Evolutionary conservation across 1,140 invertebrate species (phyloP).

Genomic region (Drosophila lowei): DNA sequence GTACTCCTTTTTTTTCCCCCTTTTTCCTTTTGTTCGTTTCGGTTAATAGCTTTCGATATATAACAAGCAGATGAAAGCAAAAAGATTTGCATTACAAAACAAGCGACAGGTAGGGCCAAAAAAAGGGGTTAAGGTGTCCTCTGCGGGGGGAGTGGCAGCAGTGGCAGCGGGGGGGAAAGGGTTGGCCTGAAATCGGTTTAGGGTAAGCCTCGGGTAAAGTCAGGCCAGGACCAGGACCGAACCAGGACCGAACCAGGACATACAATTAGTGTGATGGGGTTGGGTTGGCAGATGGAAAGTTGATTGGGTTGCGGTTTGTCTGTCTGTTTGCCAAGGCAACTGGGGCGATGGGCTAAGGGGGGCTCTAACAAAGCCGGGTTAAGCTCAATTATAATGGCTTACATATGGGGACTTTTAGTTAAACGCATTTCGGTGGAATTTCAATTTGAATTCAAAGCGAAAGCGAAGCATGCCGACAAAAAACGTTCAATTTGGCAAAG

Average conservation of each 20-base stretch:
- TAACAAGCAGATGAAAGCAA: constrained; percentile 80
- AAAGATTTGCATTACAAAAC: constrained; percentile 80
- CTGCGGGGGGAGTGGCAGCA: no score
- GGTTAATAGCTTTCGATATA: constrained; percentile 79
- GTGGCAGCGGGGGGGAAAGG: background rate
- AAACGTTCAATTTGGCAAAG: background rate
- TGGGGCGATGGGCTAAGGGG: background rate
- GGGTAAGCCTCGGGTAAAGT: constrained; percentile 24
- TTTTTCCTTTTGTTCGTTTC: constrained; percentile 33
- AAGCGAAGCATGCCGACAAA: background rate
- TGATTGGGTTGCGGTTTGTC: constrained; percentile 59
- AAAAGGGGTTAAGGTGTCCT: background rate
- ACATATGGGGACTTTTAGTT: constrained; percentile 31
- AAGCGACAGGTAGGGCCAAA: constrained; percentile 63
- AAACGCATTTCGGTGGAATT: constrained; percentile 40
- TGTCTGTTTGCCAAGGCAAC: constrained; percentile 46
- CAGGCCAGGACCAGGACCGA: constrained; percentile 12
- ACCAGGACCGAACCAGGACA: constrained; percentile 9
- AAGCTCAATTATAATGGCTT: constrained; percentile 47
- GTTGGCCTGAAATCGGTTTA: constrained; percentile 12
- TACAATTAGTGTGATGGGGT: constrained; percentile 60
- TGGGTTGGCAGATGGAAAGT: constrained; percentile 40
- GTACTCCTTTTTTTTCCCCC: background rate
- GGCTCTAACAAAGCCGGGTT: constrained; percentile 11
- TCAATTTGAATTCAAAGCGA: constrained; percentile 22